Base-by-base conservation (phyloP, 1,140 invertebrate genomes). In the Apis mellifera region DNA sequence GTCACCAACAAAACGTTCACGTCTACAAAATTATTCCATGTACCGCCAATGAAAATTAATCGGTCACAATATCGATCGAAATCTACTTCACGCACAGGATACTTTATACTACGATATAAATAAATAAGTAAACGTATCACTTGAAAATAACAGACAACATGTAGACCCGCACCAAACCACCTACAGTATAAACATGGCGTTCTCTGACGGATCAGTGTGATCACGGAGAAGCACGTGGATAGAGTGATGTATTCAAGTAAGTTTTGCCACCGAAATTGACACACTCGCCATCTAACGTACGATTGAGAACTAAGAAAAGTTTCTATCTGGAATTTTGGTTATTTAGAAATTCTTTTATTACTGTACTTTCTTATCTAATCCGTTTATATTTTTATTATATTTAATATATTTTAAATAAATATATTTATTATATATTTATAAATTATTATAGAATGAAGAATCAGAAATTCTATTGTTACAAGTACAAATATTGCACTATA, bases 101-200 rank as follows among this genome's bases (percentile, higher is more conserved):
- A 75, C 57, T 26, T 52, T 12, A 21, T 60, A 57, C 32, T 50
- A 70, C 76, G 72, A 13, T 64, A 21, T 89, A 86, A 84, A 82
- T 89, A 89, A 89, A 89, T 86, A 80, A 80, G 60, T 65, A 71
- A 88, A 77, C 71, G 73, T 82, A 73, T 76, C 60, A 83, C 26
- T 81, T 77, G 80, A 82, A 81, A 89, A 89, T 85, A 81, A 86
- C 76, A 50, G 64, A 82, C 62, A 73, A 87, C 86, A 84, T 76
- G 50, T 78, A 82, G 42, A 75, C 65, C 64, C 78, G 60, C 52
- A 69, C 72, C 57, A 82, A 78, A 80, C 78, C 78, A 88, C 23
- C 86, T 82, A 87, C 86, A 77, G 60, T 76, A 84, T 75, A 62
- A 87, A 83, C 76, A 88, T 88, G 86, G 86, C 86, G 82, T 84